phyloP scores from a whole-genome alignment of 2,797 vertebrate genomes.

The Poeciliopsis turneri region DNA sequence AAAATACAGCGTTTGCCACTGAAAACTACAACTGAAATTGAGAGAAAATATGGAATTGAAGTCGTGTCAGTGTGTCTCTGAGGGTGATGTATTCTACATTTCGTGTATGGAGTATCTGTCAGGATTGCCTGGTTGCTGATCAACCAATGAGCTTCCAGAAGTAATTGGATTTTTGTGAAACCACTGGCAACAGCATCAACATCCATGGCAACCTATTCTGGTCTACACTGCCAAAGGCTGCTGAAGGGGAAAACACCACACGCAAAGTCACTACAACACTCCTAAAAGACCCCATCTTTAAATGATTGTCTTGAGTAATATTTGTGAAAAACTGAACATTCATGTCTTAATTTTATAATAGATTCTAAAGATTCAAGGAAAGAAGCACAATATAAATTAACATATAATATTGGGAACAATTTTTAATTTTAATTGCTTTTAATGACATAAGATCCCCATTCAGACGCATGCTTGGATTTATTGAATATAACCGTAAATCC shows the following conservation, averaged over 20 bases:
- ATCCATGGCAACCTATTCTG: constrained; percentile 55
- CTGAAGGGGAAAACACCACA: constrained; percentile 3
- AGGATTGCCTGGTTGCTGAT: constrained; percentile 35
- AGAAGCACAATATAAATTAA: not conserved
- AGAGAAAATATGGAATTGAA: not conserved
- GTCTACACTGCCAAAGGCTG: constrained; percentile 13
- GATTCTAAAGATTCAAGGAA: not conserved
- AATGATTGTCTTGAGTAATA: not conserved
- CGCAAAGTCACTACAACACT: not conserved
- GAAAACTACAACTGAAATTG: not conserved
- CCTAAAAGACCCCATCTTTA: not conserved
- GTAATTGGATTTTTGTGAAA: constrained; percentile 51
- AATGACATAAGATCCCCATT: not conserved
- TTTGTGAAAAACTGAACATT: not conserved
- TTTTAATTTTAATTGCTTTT: not conserved
- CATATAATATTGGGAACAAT: too few relatives aligned
- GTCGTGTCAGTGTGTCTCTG: not conserved
- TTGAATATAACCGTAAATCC: not conserved
- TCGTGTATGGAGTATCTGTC: not conserved
- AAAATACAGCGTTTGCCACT: not conserved
- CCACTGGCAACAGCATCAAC: constrained; percentile 64
- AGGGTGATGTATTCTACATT: not conserved
- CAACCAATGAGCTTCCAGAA: constrained; percentile 58
- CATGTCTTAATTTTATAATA: not conserved
- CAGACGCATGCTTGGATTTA: not conserved